Conservation (phyloP, 2,888 invertebrate genomes). For the Liopterus haemorrhoidalis region DNA sequence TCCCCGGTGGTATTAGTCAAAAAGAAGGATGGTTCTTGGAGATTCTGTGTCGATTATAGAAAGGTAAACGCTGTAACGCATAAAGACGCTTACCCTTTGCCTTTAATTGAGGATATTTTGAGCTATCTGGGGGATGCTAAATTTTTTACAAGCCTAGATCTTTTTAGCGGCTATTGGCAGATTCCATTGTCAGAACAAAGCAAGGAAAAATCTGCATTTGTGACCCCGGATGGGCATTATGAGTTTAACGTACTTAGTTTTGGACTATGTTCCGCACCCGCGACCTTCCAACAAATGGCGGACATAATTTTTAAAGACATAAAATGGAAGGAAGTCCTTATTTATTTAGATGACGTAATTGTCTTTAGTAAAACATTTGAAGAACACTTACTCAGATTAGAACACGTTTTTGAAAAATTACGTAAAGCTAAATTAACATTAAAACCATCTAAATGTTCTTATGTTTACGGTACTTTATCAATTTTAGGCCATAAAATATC, state of each 20-base stretch:
- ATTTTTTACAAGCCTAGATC: slow-evolving; percentile 29
- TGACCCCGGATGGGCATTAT: slow-evolving; percentile 25
- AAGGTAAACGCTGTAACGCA: slow-evolving; percentile 21
- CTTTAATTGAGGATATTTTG: slow-evolving; percentile 30
- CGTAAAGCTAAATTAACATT: slow-evolving; percentile 15
- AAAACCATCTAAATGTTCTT: slow-evolving; percentile 21
- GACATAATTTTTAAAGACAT: slow-evolving; percentile 1
- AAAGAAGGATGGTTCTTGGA: slow-evolving; percentile 12
- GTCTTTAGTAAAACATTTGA: slow-evolving; percentile 8
- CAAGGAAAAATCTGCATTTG: slow-evolving; percentile 30
- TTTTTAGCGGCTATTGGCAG: slow-evolving; percentile 31
- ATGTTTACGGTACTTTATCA: slow-evolving; percentile 3
- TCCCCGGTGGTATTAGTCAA: slow-evolving; percentile 17
- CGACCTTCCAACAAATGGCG: slow-evolving; percentile 1
- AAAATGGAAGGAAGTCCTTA: slow-evolving; percentile 17
- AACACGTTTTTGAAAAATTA: slow-evolving; percentile 17
- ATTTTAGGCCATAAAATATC: no score
- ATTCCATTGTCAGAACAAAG: slow-evolving; percentile 19
- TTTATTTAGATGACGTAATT: slow-evolving; percentile 21
- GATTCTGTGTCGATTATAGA: slow-evolving; percentile 26
- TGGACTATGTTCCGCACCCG: not conserved
- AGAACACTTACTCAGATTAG: slow-evolving; percentile 8
- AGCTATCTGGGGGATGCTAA: slow-evolving; percentile 24
- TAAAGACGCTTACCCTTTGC: slow-evolving; percentile 28
- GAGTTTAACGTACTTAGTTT: not conserved